These are phyloP conservation scores for Sitophilus oryzae DNA, from an alignment of 1,140 invertebrate species.

Conservation along the genomic window DNA sequence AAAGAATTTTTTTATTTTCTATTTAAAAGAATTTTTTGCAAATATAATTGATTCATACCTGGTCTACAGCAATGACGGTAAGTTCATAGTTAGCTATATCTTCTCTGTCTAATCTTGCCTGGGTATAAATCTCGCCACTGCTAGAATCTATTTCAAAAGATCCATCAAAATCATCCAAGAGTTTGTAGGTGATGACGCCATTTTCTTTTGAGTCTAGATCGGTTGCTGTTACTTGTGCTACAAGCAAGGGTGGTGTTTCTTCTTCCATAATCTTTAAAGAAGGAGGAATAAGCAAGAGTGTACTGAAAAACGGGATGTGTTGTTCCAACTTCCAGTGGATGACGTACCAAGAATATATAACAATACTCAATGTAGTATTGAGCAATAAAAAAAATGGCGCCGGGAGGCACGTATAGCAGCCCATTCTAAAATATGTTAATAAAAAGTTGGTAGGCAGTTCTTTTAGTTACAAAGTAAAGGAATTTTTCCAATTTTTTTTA, in stretches of 20 bases:
- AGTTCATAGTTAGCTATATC: conserved; percentile 76
- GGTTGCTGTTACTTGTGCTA: conserved; percentile 71
- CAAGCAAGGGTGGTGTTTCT: conserved; percentile 69
- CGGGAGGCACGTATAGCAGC: too few species aligned
- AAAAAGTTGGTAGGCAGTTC: too few species aligned
- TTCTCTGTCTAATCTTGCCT: conserved; percentile 89
- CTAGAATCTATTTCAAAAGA: conserved; percentile 75
- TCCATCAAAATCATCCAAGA: conserved; percentile 68
- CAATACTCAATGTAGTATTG: too few species aligned
- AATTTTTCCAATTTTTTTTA: too few species aligned
- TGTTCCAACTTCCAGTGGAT: too few species aligned
- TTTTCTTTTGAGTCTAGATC: conserved; percentile 86
- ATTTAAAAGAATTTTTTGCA: too few species aligned
- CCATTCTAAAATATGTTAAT: too few species aligned
- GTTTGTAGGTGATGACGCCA: conserved; percentile 72
- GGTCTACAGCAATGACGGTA: conserved; percentile 49
- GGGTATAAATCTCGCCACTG: conserved; percentile 81
- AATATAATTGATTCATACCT: conserved; percentile 4
- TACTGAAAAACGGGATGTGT: too few species aligned
- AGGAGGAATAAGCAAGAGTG: too few species aligned
- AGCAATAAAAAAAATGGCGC: too few species aligned
- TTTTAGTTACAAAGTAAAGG: too few species aligned
- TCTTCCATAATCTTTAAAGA: conserved; percentile 78
- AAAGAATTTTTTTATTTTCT: conserved; percentile 26
- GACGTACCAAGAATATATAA: too few species aligned